Evolutionary conservation across 2,113 vertebrate genomes (phyloP).

Genomic region (Ctenodactylus gundi): DNA sequence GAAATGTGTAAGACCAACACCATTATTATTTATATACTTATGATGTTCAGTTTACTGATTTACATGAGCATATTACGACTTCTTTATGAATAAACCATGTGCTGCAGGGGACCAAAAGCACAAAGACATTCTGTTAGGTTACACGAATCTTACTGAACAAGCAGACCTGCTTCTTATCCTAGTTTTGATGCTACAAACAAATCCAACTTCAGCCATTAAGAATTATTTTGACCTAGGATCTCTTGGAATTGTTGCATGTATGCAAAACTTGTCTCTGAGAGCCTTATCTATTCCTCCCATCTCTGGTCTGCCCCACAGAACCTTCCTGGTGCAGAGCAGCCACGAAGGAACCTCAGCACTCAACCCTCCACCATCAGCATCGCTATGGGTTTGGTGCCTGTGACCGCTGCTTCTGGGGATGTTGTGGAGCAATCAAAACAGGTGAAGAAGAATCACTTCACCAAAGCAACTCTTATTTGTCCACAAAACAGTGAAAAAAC

Average conservation of each 20-base stretch:
- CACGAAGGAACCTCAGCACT: background rate
- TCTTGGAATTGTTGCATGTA: background rate
- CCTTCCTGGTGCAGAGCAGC: background rate
- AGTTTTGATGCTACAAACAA: slow-evolving; percentile 51
- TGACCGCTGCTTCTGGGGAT: background rate
- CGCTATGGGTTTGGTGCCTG: background rate
- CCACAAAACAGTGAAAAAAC: slow-evolving; percentile 56
- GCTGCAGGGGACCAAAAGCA: slow-evolving; percentile 22
- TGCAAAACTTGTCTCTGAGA: background rate
- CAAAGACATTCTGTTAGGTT: slow-evolving; percentile 33
- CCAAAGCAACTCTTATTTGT: slow-evolving; percentile 62
- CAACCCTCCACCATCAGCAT: background rate
- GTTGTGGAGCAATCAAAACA: background rate
- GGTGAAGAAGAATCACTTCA: slow-evolving; percentile 49
- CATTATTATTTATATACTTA: slow-evolving; percentile 82
- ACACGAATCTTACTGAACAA: slow-evolving; percentile 50
- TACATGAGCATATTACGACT: slow-evolving; percentile 45
- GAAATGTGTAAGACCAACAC: slow-evolving; percentile 77
- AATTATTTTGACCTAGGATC: slow-evolving; percentile 35
- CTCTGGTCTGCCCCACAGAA: background rate
- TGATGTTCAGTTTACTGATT: slow-evolving; percentile 70
- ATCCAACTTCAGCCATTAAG: slow-evolving; percentile 41
- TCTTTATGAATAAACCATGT: slow-evolving; percentile 30
- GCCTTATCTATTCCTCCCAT: background rate
- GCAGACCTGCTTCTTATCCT: slow-evolving; percentile 9